Percentiles rank a stretch among this genome's conserved stretches.
Conservation (phyloP, 2,113 vertebrate species). For the Ranitomeya imitator region DNA sequence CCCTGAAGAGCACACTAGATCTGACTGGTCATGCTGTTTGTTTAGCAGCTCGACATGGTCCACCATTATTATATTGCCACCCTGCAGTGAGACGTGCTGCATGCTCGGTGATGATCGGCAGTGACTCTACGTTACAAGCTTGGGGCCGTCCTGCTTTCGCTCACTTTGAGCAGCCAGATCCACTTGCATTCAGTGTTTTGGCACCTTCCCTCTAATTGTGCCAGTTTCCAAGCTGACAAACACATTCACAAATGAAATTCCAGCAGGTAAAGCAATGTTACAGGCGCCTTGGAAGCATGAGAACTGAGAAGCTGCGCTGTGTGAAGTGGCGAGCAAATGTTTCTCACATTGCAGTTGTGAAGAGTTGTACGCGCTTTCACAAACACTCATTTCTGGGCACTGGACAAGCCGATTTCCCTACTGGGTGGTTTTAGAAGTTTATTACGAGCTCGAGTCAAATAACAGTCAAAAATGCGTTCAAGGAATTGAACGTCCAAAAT, state of each 20-base stretch:
- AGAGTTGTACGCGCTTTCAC: neutral
- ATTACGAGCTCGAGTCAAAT: no score
- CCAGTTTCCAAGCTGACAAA: constrained; percentile 38
- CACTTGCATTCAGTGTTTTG: constrained; percentile 21
- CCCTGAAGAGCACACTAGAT: neutral
- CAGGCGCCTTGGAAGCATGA: constrained; percentile 17
- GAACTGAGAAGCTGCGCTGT: constrained; percentile 9
- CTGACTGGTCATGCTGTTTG: neutral
- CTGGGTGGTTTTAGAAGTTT: neutral
- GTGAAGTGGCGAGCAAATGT: constrained; percentile 39
- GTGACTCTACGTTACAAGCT: neutral
- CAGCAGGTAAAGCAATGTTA: constrained; percentile 42
- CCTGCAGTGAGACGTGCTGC: neutral
- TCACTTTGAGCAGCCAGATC: neutral
- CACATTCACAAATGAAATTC: constrained; percentile 41
- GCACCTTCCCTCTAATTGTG: constrained; percentile 41
- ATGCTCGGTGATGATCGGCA: neutral
- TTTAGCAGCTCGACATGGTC: neutral
- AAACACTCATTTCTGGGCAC: neutral
- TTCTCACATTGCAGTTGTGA: constrained; percentile 34
- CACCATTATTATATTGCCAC: neutral
- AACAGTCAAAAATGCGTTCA: neutral
- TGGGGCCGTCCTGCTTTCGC: neutral
- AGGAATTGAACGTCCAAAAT: neutral
- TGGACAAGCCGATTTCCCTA: neutral